Base-by-base conservation (phyloP, 1,140 invertebrate genomes). In the Drosophila willistoni region DNA sequence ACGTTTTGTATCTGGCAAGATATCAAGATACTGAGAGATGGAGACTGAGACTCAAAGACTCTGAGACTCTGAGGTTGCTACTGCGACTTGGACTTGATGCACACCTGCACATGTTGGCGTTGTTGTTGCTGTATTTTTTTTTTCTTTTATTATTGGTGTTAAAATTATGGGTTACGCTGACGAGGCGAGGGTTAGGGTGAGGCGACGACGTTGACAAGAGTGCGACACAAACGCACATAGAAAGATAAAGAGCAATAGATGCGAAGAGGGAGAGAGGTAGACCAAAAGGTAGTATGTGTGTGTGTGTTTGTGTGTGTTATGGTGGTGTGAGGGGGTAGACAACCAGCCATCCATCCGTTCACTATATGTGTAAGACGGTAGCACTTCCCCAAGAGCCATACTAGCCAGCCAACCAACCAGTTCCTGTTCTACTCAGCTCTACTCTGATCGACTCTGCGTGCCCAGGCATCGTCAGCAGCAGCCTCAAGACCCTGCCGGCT, bases 111-210 rank as follows among this genome's bases (percentile, higher is more conserved):
- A 66, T 65, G 74, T 79, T 66, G 72, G 44, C 44, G 47, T 42
- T 47, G 71, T 42, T 56, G 66, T 39, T 68, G 44, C 29, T 69
- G 60, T 17, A 51, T 63, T 79, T 41, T 71, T 72, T 59, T 72
- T 69, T 71, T 79, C 70, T 83, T 87, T 89, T 89, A 81, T 89
- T 89, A 81, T 89, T 89, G 85, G 84, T 89, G 84, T 89, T 89
- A 89, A 89, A 89, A 89, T 89, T 89, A 89, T 89, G 84, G 84
- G 84, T 89, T 89, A 90, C 84, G 80, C 79, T 78, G 74, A 65
- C 80, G 68, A 81, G 65, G 55, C 36, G 34, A 54, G 65, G 61
- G 59, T 62, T 56, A 68, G 73, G 74, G 57, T 78, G 61, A 65
- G 71, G 54, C 57, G 78, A 64, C 62, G 79, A 64, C 62, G 79